These are phyloP conservation scores for Ceryle rudis DNA, from an alignment of 2,797 vertebrate genomes.

Conservation along the genomic window DNA sequence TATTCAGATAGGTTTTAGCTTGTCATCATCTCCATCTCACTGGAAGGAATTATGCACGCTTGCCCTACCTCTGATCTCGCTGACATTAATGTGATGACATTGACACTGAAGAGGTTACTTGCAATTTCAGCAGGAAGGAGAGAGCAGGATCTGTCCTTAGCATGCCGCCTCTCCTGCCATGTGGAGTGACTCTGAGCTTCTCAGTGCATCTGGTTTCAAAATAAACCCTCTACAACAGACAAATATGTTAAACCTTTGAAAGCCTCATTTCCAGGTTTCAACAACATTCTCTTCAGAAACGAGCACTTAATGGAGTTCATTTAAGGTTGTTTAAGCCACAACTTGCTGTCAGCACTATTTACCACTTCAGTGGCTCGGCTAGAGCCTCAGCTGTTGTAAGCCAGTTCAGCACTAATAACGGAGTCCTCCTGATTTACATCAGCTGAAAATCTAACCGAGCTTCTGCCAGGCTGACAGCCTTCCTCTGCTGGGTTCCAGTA, in stretches of 20 bases:
- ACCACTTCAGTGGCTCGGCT: constrained; percentile 71
- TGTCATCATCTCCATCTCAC: constrained; percentile 24
- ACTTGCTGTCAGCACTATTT: constrained; percentile 71
- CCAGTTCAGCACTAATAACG: constrained; percentile 47
- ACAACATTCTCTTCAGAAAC: constrained; percentile 71
- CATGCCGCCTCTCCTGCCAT: neutral
- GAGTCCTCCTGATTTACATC: constrained; percentile 70
- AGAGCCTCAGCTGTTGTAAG: constrained; percentile 62
- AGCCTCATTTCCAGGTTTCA: constrained; percentile 71
- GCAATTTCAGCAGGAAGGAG: neutral
- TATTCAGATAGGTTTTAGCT: constrained; percentile 52
- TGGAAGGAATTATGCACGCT: neutral
- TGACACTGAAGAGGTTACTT: neutral
- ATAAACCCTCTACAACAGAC: constrained; percentile 49
- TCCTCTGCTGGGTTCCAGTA: constrained; percentile 68
- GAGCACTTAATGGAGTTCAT: constrained; percentile 69
- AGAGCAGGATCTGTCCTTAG: neutral
- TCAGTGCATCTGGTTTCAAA: constrained; percentile 66
- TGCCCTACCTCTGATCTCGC: constrained; percentile 12
- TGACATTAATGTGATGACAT: constrained; percentile 40
- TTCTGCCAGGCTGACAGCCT: constrained; percentile 68
- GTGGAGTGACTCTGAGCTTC: neutral
- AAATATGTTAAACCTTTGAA: constrained; percentile 70
- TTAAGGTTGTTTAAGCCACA: constrained; percentile 72
- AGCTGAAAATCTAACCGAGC: constrained; percentile 62